Conservation (phyloP, 2,113 vertebrate species). For the Aix galericulata region DNA sequence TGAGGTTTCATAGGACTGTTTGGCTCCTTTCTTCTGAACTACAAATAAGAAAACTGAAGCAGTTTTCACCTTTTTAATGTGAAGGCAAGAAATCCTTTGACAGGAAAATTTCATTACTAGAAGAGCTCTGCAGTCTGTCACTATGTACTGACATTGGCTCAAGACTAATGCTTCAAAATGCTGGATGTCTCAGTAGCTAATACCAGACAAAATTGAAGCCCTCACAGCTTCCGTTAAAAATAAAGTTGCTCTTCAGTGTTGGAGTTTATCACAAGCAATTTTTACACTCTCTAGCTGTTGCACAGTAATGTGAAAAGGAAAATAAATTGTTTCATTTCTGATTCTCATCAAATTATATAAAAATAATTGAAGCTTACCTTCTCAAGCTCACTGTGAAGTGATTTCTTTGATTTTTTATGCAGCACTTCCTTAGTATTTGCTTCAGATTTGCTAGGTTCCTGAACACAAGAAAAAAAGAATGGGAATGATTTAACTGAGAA, state of each 20-base stretch:
- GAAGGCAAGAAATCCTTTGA: background rate
- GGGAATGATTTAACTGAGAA: background rate
- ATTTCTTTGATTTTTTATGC: constrained; percentile 79
- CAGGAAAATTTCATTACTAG: background rate
- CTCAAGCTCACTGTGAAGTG: constrained; percentile 84
- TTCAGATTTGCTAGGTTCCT: constrained; percentile 75
- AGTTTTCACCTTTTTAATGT: background rate
- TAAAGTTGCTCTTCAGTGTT: background rate
- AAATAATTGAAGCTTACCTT: constrained; percentile 77
- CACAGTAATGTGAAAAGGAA: background rate
- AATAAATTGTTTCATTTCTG: background rate
- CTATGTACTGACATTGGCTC: background rate
- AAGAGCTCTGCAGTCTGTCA: background rate
- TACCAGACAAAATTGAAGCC: background rate
- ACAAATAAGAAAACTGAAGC: background rate
- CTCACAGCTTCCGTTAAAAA: background rate
- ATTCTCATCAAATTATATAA: background rate
- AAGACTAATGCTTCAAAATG: background rate
- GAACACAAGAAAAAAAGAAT: background rate
- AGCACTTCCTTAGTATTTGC: constrained; percentile 44
- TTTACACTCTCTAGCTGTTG: background rate
- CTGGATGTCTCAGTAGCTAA: background rate
- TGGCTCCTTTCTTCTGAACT: background rate
- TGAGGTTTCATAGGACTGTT: background rate
- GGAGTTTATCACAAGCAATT: background rate